Evolutionary conservation across 2,797 vertebrate genomes (phyloP).

Genomic region (Florisuga fusca): DNA sequence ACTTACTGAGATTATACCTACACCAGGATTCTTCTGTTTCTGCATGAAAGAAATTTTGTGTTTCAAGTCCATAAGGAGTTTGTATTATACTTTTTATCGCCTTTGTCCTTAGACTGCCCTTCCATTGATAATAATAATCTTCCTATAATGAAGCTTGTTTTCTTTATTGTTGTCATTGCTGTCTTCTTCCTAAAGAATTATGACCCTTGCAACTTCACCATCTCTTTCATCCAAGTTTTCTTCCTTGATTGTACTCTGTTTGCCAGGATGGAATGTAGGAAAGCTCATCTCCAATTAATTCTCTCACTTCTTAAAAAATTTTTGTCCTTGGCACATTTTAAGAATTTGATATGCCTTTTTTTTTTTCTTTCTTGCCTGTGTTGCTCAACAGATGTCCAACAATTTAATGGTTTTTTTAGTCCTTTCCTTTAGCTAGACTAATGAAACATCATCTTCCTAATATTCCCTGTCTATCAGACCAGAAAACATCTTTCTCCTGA

Average conservation of each 20-base stretch:
- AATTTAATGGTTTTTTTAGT: not conserved
- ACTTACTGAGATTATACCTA: not conserved
- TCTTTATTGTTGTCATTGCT: not conserved
- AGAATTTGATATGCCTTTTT: not conserved
- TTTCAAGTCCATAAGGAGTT: not conserved
- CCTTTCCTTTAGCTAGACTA: not conserved
- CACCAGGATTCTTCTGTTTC: not conserved
- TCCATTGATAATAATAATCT: not conserved
- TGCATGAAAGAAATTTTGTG: not conserved
- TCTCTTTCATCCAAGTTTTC: not conserved
- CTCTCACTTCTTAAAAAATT: not conserved
- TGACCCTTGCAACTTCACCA: not conserved
- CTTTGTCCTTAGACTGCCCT: not conserved
- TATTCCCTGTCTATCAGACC: not conserved
- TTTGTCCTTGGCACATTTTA: not conserved
- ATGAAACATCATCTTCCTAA: not conserved
- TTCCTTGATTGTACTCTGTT: not conserved
- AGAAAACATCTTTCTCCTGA: not conserved
- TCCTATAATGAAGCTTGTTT: not conserved
- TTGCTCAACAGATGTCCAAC: not conserved
- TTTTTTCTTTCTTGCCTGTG: not conserved
- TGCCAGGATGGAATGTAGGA: not conserved
- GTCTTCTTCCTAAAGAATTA: not conserved
- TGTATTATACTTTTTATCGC: not conserved
- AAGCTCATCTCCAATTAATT: not conserved